Evolutionary conservation across 2,113 vertebrate species (phyloP), one percentile per base, ranked within the genome.

Genomic region (Vanacampus margaritifer): DNA sequence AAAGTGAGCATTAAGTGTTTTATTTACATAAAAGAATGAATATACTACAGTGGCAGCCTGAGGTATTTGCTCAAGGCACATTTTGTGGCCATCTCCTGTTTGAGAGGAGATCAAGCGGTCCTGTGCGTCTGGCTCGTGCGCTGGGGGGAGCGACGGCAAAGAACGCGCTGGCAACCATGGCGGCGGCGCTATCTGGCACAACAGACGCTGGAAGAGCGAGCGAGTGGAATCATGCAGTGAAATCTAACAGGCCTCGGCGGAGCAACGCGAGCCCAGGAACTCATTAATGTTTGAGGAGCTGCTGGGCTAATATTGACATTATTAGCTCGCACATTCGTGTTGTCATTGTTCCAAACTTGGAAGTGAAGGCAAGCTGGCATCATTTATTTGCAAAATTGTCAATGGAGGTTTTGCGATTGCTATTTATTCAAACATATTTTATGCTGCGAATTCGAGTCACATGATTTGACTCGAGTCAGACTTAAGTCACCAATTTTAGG

Each of bases 261-360:
- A 82, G 90, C 83, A 88, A 88, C 75, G 76, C 23, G 76, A 90
- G 79, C 85, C 68, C 77, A 79, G 76, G 83, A 86, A 80, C 84
- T 87, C 86, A 89, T 90, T 76, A 89, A 89, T 89, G 85, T 89
- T 91, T 87, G 79, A 90, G 63, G 68, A 83, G 78, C 72, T 83
- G 73, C 72, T 67, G 76, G 76, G 80, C 57, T 85, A 85, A 82
- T 79, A 66, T 79, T 69, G 62, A 69, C 35, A 48, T 78, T 73
- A 71, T 71, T 63, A 13, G 41, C 68, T 84, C 71, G 54, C 50
- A 68, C 57, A 56, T 59, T 26, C 24, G 57, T 28, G 54, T 71
- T 71, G 70, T 83, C 67, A 46, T 70, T 71, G 60, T 64, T 32
- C 78, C 26, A 73, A 82, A 78, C 71, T 69, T 54, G 48, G 8